Conservation (phyloP, 2,797 vertebrate species). For the Carapus acus region DNA sequence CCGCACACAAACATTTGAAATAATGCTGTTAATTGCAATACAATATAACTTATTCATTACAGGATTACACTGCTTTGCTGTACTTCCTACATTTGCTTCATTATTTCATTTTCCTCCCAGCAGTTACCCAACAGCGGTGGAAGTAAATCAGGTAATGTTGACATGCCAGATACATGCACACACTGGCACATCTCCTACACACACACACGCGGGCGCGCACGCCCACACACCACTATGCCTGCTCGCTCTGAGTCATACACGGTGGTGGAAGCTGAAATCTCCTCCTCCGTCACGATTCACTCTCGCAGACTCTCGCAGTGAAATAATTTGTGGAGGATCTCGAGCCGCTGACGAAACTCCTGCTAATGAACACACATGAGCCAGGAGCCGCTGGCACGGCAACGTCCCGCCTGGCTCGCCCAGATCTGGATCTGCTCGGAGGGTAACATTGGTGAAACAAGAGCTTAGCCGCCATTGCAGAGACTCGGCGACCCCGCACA, state of each 20-base stretch:
- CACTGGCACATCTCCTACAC: neutral
- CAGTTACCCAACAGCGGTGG: slow-evolving; percentile 1
- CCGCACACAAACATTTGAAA: neutral
- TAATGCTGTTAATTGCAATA: neutral
- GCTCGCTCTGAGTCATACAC: slow-evolving; percentile 41
- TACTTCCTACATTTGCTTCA: neutral
- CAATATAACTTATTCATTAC: neutral
- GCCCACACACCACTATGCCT: slow-evolving; percentile 2
- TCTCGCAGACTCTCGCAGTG: slow-evolving; percentile 25
- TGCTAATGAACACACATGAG: slow-evolving; percentile 55
- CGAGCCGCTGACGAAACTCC: slow-evolving; percentile 27
- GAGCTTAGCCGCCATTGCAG: slow-evolving; percentile 59
- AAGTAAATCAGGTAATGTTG: slow-evolving; percentile 3
- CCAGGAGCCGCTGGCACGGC: slow-evolving; percentile 31
- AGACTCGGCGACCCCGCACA: slow-evolving; percentile 50
- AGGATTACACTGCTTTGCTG: neutral
- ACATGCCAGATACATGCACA: slow-evolving; percentile 17
- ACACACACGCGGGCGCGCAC: slow-evolving; percentile 4
- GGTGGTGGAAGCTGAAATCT: slow-evolving; percentile 32
- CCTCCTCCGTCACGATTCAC: slow-evolving; percentile 30
- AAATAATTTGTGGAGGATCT: slow-evolving; percentile 26
- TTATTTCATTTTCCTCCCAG: neutral
- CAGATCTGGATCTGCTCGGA: slow-evolving; percentile 53
- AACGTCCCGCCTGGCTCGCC: slow-evolving; percentile 33
- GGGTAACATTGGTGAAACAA: slow-evolving; percentile 43